Conservation (phyloP, 2,113 vertebrate genomes). For the Empidonax traillii region DNA sequence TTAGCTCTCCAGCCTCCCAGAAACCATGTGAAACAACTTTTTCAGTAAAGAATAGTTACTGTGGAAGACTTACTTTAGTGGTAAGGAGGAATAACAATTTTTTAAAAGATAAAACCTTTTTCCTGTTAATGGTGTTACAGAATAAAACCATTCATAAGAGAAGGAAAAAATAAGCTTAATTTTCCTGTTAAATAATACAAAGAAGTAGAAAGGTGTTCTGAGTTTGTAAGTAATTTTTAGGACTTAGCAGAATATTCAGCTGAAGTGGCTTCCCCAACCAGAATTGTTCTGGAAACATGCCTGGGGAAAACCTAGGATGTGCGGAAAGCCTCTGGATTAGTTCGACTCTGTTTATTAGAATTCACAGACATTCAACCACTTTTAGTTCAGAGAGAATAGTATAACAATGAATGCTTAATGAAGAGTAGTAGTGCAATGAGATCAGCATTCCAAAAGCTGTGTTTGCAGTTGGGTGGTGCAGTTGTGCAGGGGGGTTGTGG, state of each 20-base stretch:
- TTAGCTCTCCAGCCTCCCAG: slow-evolving; percentile 81
- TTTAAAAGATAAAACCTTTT: slow-evolving; percentile 29
- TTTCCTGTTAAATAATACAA: slow-evolving; percentile 29
- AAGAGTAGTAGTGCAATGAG: slow-evolving; percentile 31
- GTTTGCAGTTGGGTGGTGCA: slow-evolving; percentile 16
- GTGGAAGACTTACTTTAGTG: slow-evolving; percentile 55
- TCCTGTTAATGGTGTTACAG: slow-evolving; percentile 13
- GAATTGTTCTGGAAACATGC: slow-evolving; percentile 22
- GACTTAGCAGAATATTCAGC: slow-evolving; percentile 9
- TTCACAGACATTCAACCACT: slow-evolving; percentile 27
- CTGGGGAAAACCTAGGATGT: slow-evolving; percentile 20
- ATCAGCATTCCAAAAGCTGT: background rate
- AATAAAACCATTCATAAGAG: background rate
- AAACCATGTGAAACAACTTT: slow-evolving; percentile 76
- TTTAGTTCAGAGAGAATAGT: slow-evolving; percentile 55
- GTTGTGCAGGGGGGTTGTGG: background rate
- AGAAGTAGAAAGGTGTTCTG: background rate
- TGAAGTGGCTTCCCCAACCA: slow-evolving; percentile 37
- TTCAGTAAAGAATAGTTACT: slow-evolving; percentile 71
- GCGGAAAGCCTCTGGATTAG: slow-evolving; percentile 61
- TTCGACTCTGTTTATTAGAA: slow-evolving; percentile 50
- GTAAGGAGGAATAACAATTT: slow-evolving; percentile 60
- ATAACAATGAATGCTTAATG: slow-evolving; percentile 61
- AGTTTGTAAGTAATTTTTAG: slow-evolving; percentile 42
- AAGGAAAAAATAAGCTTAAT: background rate